A percentile compares a stretch with the other conserved stretches of the same genome.
These are phyloP conservation scores for Drosophila multiciliata DNA, from an alignment of 2,888 invertebrate species.

Conservation along the genomic window DNA sequence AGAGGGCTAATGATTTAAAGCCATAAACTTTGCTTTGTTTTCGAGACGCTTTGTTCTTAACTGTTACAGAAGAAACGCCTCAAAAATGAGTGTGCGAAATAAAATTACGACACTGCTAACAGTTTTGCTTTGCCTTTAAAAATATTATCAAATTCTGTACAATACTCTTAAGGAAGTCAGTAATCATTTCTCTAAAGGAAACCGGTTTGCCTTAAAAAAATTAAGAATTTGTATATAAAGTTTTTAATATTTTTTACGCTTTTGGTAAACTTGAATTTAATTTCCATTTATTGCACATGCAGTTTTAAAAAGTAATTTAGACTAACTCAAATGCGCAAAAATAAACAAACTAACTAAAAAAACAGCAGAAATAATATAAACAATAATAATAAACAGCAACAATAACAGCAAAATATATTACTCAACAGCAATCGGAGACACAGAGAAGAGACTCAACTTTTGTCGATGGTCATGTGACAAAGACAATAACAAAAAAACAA, in stretches of 20 bases:
- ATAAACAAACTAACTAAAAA: conserved; percentile 43
- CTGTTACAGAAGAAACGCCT: conserved; percentile 54
- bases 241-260: conserved; percentile 7
- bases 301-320: conserved; percentile 70
- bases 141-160: not conserved
- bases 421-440: conserved; percentile 55
- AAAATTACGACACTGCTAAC: conserved; percentile 12
- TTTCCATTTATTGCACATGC: conserved; percentile 34
- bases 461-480: conserved; percentile 62
- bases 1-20: conserved; percentile 65
- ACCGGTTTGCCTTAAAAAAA: conserved; percentile 20
- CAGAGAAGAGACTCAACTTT: conserved; percentile 9
- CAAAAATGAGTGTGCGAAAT: conserved; percentile 32
- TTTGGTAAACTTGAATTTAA: conserved; percentile 10
- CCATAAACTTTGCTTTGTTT: conserved; percentile 56
- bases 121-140: not conserved
- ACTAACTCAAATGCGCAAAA: conserved; percentile 41
- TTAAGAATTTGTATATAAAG: not conserved
- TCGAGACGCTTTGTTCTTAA: conserved; percentile 40
- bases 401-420: conserved; percentile 47
- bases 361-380: not conserved
- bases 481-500: conserved; percentile 20
- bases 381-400: conserved; percentile 18
- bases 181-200: conserved; percentile 9
- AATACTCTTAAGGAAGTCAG: conserved; percentile 14